Base-by-base conservation (phyloP, 2,797 vertebrate genomes). In the Apogon talboti region DNA sequence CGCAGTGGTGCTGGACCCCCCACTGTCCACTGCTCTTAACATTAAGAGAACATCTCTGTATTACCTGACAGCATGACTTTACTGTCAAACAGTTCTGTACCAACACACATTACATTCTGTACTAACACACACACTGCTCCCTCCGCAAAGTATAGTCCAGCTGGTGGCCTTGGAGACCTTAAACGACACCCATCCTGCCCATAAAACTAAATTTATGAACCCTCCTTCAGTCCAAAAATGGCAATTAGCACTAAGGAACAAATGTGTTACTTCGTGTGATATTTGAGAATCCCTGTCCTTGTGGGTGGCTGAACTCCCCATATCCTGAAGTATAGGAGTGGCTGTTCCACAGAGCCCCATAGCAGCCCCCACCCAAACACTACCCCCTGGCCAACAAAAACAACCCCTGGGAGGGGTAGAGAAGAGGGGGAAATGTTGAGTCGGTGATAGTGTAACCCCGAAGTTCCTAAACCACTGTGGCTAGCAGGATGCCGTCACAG, bases 401-500 rank as follows among this genome's bases (percentile, higher is more conserved):
- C 84, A 92, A 82, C 91, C 85, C 90, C 83, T 68, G 86, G 87
- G 91, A 91, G 84, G 86, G 86, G 83, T 72, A 74, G 73, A 82
- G 74, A 70, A 84, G 74, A 77, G 55, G 74, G 81, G 85, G 84
- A 85, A 87, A 88, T 49, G 79, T 85, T 88, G 89, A 90, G 89
- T 79, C 81, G 62, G 81, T 68, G 85, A 91, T 89, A 87, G 81
- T 56, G 74, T 85, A 85, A 79, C 82, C 90, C 86, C 89, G 87
- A 87, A 90, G 87, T 87, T 92, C 88, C 86, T 66, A 79, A 89
- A 89, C 82, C 90, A 74, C 89, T 82, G 79, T 61, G 88, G 86
- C 86, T 76, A 85, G 86, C 82, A 83, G 89, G 89, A 92, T 92
- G 88, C 86, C 89, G 90, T 92, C 91, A 92, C 86, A 88, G 90